Percentiles rank a stretch among this genome's conserved stretches.
Evolutionary conservation across 2,888 invertebrate species (phyloP).

Genomic region (Oscheius sp.): DNA sequence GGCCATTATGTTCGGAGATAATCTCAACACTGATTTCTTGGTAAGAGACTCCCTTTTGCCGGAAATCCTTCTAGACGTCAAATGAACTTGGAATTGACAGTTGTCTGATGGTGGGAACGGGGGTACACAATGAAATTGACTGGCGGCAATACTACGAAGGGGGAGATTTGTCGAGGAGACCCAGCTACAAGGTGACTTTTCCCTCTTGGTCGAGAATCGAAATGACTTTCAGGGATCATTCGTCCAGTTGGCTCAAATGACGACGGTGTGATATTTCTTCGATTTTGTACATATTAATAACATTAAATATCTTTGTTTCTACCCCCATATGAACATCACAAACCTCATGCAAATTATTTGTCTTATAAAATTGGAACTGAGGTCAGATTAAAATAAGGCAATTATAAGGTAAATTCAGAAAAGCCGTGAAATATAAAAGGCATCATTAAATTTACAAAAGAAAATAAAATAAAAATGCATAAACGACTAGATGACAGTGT

Average conservation of each 20-base stretch:
- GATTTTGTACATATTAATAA: background rate
- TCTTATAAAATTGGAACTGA: background rate
- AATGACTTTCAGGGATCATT: slow-evolving; percentile 7
- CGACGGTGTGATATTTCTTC: background rate
- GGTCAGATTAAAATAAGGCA: background rate
- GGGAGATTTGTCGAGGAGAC: background rate
- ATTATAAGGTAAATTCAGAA: no score
- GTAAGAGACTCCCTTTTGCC: background rate
- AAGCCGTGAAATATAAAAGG: no score
- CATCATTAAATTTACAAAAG: background rate
- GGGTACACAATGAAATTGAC: slow-evolving; percentile 15
- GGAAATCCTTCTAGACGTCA: background rate
- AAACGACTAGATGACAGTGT: no score
- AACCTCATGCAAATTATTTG: background rate
- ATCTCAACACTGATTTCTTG: slow-evolving; percentile 23
- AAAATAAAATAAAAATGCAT: background rate
- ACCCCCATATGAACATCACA: slow-evolving; percentile 21
- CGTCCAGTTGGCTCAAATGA: slow-evolving; percentile 5
- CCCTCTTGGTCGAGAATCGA: no score
- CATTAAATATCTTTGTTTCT: background rate
- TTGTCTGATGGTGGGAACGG: slow-evolving; percentile 22
- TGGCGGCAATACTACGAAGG: slow-evolving; percentile 16
- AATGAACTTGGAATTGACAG: slow-evolving; percentile 23
- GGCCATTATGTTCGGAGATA: slow-evolving; percentile 19
- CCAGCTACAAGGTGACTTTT: slow-evolving; percentile 4